Base-by-base conservation (phyloP, 2,888 invertebrate species). In the Periphyllus acericola region DNA sequence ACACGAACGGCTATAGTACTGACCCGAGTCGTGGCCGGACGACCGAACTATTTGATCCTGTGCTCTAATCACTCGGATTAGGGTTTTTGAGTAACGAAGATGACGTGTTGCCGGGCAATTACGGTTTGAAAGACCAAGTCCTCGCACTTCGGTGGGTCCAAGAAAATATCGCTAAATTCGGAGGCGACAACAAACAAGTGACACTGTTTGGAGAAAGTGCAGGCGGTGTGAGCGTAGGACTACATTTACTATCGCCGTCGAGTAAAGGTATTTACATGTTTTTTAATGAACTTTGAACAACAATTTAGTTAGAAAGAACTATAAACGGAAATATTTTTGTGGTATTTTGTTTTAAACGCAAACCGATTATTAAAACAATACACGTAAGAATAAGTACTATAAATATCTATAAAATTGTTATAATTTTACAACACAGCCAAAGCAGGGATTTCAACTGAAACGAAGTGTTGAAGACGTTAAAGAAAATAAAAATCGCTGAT, bases 201-300 rank as follows among this genome's bases (percentile, higher is more conserved):
- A 89, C 89, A 0, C 34, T 89, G n/a, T 83, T 78, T 3, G 89
- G 89, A 8, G 89, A 89, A 19, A 89, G 89, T 68, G 83, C 89
- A 1, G 89, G 89, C 6, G 76, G 76, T 1, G 89, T 25, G n/a
- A 84, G 84, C 55, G 89, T 89, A 4, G 88, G 83, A 34, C 68
- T 89, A 25, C 89, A 89, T 55, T 74, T 89, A 46, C 17, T 89
- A 25, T 89, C 89, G 11, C 89, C 89, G 36, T 32, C 86, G 68
- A 89, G 89, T 36, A 89, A 89, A 89, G 89, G 89, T 89, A 76
- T 6, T 52, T 55, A 60, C 14, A 6, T 34, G 68, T 21, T 46
- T 14, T 14, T 46, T 46, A 14, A 1, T 46, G 2, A 46, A 11
- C 11, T 14, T 46, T 46, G 11, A 46, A 11, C 1, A 46, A 14